Conservation (phyloP, 1,140 invertebrate species). For the Musca vetustissima region DNA sequence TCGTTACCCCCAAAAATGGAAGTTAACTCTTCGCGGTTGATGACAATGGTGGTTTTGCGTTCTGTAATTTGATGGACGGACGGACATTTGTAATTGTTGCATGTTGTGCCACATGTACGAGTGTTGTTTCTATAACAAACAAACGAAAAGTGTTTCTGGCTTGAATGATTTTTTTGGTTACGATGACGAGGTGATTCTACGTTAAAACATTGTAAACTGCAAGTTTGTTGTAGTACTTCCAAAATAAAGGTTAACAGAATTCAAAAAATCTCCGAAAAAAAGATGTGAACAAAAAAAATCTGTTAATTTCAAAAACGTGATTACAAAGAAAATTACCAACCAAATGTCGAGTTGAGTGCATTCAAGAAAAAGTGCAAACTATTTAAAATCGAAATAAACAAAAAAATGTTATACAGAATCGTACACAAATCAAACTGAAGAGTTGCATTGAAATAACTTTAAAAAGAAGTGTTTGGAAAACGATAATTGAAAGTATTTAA, state of each 20-base stretch:
- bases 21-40: too few relatives aligned
- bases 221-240: conserved; percentile 6
- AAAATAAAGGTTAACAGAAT: conserved; percentile 30
- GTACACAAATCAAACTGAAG: not conserved
- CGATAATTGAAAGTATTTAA: too few relatives aligned
- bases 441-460: not conserved
- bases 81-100: conserved; percentile 7
- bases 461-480: too few relatives aligned
- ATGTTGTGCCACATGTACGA: not conserved
- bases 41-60: not conserved
- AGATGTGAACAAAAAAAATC: conserved; percentile 32
- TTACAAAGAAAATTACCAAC: conserved; percentile 30
- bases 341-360: not conserved
- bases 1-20: too few relatives aligned
- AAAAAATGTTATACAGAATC: not conserved
- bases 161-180: too few relatives aligned
- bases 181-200: too few relatives aligned
- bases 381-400: not conserved
- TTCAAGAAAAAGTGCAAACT: not conserved
- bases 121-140: too few relatives aligned
- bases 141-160: too few relatives aligned
- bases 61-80: not conserved
- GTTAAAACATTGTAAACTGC: conserved; percentile 13
- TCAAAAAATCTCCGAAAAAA: conserved; percentile 32
- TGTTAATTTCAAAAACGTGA: conserved; percentile 35